phyloP scores from a whole-genome alignment of 2,888 invertebrate species.

The Nesidiocoris tenuis region DNA sequence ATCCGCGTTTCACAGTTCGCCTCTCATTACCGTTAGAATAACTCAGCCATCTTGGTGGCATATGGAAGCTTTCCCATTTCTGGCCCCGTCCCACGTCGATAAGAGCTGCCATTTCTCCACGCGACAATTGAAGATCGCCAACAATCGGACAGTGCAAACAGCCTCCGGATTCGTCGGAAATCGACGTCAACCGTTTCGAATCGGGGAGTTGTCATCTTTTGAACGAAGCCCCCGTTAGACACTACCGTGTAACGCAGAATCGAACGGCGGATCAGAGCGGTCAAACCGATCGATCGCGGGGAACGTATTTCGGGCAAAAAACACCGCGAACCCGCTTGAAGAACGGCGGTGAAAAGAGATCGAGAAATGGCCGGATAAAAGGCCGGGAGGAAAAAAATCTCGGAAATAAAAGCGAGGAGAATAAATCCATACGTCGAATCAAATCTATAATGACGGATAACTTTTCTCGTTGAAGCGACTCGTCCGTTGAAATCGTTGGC shows the following conservation, averaged over 20 bases:
- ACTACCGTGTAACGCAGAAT: background rate
- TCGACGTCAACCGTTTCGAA: slow-evolving; percentile 39
- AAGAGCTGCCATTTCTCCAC: slow-evolving; percentile 1
- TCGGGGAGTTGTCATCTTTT: slow-evolving; percentile 22
- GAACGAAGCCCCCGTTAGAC: background rate
- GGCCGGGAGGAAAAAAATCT: background rate
- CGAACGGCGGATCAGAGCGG: background rate
- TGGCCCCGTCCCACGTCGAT: background rate
- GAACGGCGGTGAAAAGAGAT: background rate
- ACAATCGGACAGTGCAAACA: slow-evolving; percentile 39
- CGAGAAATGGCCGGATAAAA: slow-evolving; percentile 2
- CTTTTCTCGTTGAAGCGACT: slow-evolving; percentile 17
- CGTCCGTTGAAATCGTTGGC: background rate
- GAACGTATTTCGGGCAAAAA: background rate
- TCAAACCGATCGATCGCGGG: background rate
- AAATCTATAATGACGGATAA: slow-evolving; percentile 45
- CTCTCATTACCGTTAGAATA: slow-evolving; percentile 31
- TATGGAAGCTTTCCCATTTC: slow-evolving; percentile 16
- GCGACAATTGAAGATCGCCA: slow-evolving; percentile 27
- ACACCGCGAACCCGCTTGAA: background rate
- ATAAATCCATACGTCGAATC: slow-evolving; percentile 44
- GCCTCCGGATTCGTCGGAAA: slow-evolving; percentile 14
- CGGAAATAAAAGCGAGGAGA: slow-evolving; percentile 17
- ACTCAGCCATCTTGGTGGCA: background rate
- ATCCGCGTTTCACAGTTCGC: slow-evolving; percentile 21